Evolutionary conservation across 2,888 invertebrate species (phyloP).

Genomic region (Arge pagana): DNA sequence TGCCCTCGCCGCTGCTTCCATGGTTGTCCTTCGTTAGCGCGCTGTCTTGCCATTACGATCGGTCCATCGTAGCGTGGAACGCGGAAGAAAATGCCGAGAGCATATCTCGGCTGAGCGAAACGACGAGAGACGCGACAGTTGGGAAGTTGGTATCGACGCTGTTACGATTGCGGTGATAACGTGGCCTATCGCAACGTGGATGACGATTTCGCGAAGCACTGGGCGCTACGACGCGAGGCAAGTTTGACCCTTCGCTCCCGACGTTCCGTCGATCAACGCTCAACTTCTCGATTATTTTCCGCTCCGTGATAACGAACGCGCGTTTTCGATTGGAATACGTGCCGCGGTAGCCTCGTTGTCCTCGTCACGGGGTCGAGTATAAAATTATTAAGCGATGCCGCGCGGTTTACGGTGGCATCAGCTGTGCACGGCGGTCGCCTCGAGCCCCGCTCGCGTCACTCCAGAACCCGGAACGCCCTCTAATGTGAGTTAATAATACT

Average conservation of each 20-base stretch:
- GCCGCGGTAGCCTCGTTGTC: slow-evolving; percentile 22
- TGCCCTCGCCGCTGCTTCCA: background rate
- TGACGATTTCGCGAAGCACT: too few species aligned
- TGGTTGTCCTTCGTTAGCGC: slow-evolving; percentile 5
- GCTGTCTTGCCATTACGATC: too few species aligned
- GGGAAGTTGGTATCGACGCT: too few species aligned
- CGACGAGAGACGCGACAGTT: background rate
- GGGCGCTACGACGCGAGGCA: too few species aligned
- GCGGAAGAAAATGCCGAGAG: background rate
- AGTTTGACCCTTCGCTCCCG: too few species aligned
- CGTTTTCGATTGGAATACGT: background rate
- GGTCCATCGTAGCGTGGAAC: too few species aligned
- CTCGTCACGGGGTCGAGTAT: slow-evolving; percentile 37
- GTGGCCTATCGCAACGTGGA: too few species aligned
- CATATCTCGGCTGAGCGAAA: background rate
- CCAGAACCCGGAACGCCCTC: slow-evolving; percentile 35
- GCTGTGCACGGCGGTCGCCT: slow-evolving; percentile 40
- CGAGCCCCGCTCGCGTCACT: slow-evolving; percentile 29
- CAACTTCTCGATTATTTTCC: too few species aligned
- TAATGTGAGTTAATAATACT: slow-evolving; percentile 55
- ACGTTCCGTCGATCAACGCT: too few species aligned
- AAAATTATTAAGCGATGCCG: slow-evolving; percentile 49
- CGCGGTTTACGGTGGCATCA: slow-evolving; percentile 50
- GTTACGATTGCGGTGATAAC: too few species aligned
- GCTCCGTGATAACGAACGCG: too few species aligned